Conservation (phyloP, 2,797 vertebrate genomes). For the Leucoraja ocellata region DNA sequence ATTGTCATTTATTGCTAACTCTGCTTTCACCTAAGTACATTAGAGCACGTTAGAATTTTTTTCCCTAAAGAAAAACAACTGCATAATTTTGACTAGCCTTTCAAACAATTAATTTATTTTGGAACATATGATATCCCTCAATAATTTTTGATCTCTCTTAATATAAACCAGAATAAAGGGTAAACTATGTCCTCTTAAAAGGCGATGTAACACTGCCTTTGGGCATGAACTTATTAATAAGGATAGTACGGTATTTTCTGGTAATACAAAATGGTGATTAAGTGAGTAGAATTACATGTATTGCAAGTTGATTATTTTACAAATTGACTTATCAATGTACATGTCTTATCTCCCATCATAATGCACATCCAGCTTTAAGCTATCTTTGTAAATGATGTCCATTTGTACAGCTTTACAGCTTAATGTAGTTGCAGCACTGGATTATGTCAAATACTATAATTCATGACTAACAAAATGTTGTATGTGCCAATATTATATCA, state of each 20-base stretch:
- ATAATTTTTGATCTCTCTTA: not conserved
- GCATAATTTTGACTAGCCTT: not conserved
- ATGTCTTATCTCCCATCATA: not conserved
- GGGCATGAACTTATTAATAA: not conserved
- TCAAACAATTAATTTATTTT: not conserved
- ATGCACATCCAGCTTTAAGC: not conserved
- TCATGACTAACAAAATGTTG: not conserved
- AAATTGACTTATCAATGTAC: not conserved
- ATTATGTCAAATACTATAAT: not conserved
- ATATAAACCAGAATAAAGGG: slow-evolving; percentile 1
- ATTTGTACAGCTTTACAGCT: not conserved
- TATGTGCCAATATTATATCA: not conserved
- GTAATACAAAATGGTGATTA: not conserved
- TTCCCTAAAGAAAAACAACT: not conserved
- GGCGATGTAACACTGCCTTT: not conserved
- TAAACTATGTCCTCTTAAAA: not conserved
- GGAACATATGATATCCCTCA: not conserved
- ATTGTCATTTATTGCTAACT: not conserved
- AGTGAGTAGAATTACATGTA: not conserved
- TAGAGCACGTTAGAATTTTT: not conserved
- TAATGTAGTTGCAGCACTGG: not conserved
- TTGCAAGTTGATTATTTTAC: not conserved
- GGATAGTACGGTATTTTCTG: not conserved
- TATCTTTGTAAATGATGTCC: not conserved
- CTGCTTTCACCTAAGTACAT: not conserved